Evolutionary conservation across 2,113 vertebrate genomes (phyloP).

Genomic region (Mobula birostris): DNA sequence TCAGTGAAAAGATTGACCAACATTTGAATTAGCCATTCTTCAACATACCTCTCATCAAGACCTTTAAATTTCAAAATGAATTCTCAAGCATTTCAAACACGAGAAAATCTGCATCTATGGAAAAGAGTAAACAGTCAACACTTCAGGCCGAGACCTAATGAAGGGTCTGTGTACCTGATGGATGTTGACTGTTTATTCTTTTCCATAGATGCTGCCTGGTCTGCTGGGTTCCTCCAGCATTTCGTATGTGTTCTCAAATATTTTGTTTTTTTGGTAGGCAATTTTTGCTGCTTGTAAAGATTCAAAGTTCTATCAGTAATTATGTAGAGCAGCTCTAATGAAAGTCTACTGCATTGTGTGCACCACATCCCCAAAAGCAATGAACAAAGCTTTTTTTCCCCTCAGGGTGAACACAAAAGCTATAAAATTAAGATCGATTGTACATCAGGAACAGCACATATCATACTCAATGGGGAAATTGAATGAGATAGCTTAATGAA

Average conservation of each 20-base stretch:
- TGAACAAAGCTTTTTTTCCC: not conserved
- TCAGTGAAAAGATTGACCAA: not conserved
- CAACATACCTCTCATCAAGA: not conserved
- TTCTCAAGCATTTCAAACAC: not conserved
- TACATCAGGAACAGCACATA: not conserved
- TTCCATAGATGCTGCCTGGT: too few species aligned
- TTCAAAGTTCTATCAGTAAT: not conserved
- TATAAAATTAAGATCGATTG: conserved; percentile 13
- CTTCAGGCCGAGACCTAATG: too few species aligned
- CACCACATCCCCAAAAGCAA: not conserved
- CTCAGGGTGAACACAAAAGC: not conserved
- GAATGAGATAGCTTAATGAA: not conserved
- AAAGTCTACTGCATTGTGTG: not conserved
- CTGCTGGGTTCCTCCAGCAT: too few species aligned
- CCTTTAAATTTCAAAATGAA: not conserved
- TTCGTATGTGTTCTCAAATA: too few species aligned
- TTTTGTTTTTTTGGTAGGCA: not conserved
- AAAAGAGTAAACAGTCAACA: too few species aligned
- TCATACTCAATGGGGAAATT: not conserved
- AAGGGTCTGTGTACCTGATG: too few species aligned
- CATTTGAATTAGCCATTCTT: not conserved
- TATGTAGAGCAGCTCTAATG: not conserved
- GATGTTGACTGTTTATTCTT: too few species aligned
- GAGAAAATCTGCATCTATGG: too few species aligned
- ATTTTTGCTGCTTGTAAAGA: not conserved